These are phyloP conservation scores for Notolepis coatsorum DNA, from an alignment of 2,797 vertebrate genomes.

Conservation along the genomic window DNA sequence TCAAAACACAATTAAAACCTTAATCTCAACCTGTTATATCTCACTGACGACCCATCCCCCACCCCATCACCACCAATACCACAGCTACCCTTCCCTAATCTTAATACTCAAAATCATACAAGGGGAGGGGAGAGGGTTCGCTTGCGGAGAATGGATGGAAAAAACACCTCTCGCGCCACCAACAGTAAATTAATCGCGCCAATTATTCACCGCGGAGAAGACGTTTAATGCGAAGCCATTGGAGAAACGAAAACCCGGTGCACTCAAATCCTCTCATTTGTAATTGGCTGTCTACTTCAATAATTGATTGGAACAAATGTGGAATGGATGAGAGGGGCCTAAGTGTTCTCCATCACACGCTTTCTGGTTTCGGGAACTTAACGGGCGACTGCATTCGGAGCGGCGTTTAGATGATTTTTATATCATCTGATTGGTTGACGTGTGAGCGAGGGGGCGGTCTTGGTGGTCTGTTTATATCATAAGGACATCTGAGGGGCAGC, in stretches of 20 bases:
- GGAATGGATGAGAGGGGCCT: constrained; percentile 86
- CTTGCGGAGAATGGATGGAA: constrained; percentile 75
- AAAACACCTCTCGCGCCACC: constrained; percentile 79
- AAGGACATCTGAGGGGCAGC: neutral
- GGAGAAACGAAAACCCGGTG: constrained; percentile 80
- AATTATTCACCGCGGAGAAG: constrained; percentile 84
- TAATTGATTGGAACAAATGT: constrained; percentile 90
- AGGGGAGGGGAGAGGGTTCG: constrained; percentile 59
- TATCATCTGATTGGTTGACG: constrained; percentile 52
- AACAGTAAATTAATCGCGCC: constrained; percentile 86
- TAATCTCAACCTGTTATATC: constrained; percentile 75
- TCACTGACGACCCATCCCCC: constrained; percentile 52
- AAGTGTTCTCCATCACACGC: constrained; percentile 84
- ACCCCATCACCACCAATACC: too few species aligned
- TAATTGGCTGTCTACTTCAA: constrained; percentile 88
- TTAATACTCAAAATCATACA: constrained; percentile 81
- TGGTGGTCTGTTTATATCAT: constrained; percentile 38
- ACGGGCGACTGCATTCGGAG: constrained; percentile 65
- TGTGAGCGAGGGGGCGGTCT: constrained; percentile 39
- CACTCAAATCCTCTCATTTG: constrained; percentile 85
- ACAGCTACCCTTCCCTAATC: constrained; percentile 59
- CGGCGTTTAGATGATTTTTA: constrained; percentile 64
- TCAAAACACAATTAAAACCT: constrained; percentile 87
- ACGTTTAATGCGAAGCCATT: constrained; percentile 82
- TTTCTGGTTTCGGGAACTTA: constrained; percentile 76